Base-by-base conservation (phyloP, 2,888 invertebrate genomes). In the Magallana nippona region DNA sequence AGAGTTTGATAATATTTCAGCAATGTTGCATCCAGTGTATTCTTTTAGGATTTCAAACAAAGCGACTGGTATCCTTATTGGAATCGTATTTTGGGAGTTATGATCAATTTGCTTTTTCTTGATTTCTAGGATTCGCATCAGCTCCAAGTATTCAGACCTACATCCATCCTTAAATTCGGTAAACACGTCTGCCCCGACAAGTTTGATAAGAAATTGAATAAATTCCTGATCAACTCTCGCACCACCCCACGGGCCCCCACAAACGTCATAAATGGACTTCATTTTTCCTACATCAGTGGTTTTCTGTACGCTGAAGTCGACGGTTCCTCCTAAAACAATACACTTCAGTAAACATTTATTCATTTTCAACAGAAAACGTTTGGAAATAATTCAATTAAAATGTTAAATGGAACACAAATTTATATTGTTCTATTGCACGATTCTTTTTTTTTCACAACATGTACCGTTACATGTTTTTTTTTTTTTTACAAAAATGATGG, bases 231-330 rank as follows among this genome's bases (percentile, higher is more conserved):
- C 81, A 10, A 81, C 78, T 56, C 32, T 84, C 17, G 77, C 60
- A 17, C 84, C 84, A 17, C 84, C 84, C 80, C 80, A 85, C 2
- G 84, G 78, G 19, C 84, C 84, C 17, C 84, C 84, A 56, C 82
- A 82, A 11, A 82, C 84, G 22, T 27, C 77, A 27, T 82, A 78
- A 44, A 85, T 82, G 8, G 71, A 80, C 55, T 81, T 82, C 55
- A 85, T 55, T 55, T 85, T 55, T 13, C 80, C 60, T 10, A 57
- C 57, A 8, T 71, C n/a, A 11, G 82, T 71, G 10, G 81, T 82
- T 81, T 85, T 56, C 55, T 85, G 84, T 2, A 79, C 78, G 15
- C 82, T 80, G 22, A 85, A 78, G 27, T 85, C 84, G 3, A 85
- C 82, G 10, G 84, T 85, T 58, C 84, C 84, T 60, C 84, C 84